Evolutionary conservation across 2,113 vertebrate genomes (phyloP).

Genomic region (Oplegnathus fasciatus): DNA sequence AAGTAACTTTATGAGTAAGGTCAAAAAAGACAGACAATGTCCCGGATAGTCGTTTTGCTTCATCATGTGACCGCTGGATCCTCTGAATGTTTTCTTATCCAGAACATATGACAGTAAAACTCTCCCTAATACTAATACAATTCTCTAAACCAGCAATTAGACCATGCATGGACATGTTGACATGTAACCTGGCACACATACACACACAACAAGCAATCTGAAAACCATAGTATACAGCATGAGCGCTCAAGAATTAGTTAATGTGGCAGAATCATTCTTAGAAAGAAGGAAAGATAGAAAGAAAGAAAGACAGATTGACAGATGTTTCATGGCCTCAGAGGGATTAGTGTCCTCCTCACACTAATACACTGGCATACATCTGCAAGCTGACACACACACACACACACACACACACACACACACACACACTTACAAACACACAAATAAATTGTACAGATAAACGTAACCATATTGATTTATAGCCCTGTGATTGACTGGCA

Average conservation of each 20-base stretch:
- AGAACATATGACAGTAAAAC: not conserved
- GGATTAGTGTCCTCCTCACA: constrained; percentile 61
- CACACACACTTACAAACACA: too few species aligned
- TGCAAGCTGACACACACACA: constrained; percentile 32
- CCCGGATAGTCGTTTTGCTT: not conserved
- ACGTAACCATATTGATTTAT: not conserved
- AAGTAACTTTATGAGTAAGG: not conserved
- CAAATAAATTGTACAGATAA: not conserved
- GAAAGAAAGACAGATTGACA: constrained; percentile 44
- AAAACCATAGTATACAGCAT: not conserved
- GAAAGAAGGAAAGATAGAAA: constrained; percentile 30
- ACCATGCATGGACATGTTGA: not conserved
- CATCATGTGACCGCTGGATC: not conserved
- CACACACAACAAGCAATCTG: not conserved
- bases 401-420: constrained; percentile 18
- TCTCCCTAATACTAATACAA: not conserved
- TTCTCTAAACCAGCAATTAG: not conserved
- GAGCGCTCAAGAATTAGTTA: constrained; percentile 2
- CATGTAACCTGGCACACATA: not conserved
- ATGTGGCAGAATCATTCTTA: constrained; percentile 29
- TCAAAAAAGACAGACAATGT: not conserved
- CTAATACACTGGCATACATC: constrained; percentile 49
- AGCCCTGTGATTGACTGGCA: not conserved
- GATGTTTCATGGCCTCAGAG: constrained; percentile 57
- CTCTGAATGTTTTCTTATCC: not conserved